A percentile compares a stretch with the other conserved stretches of the same genome.
phyloP scores from a whole-genome alignment of 2,113 vertebrate genomes.

The Daphoenositta chrysoptera region DNA sequence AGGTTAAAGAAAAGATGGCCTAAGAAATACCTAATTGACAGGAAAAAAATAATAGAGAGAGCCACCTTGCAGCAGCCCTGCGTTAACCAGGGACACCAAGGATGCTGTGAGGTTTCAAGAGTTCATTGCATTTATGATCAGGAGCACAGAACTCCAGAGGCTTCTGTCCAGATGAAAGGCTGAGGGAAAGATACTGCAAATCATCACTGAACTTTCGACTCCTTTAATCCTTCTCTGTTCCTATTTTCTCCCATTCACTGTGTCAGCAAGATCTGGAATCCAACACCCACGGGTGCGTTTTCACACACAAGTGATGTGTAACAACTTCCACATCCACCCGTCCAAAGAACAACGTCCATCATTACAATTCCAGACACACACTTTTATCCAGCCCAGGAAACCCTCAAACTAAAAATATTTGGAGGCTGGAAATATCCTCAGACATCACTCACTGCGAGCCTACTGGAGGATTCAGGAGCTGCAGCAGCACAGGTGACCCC shows the following conservation, averaged over 20 bases:
- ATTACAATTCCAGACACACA: not conserved
- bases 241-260: not conserved
- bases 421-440: not conserved
- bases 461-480: not conserved
- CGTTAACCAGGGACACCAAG: not conserved
- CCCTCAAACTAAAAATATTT: not conserved
- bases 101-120: not conserved
- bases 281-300: not conserved
- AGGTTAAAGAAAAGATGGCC: conserved; percentile 57
- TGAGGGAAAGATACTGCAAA: not conserved
- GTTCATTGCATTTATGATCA: not conserved
- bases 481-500: not conserved
- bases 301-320: not conserved
- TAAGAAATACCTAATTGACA: conserved; percentile 51
- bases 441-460: not conserved
- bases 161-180: not conserved
- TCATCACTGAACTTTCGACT: not conserved
- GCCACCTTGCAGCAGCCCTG: not conserved
- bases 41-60: not conserved
- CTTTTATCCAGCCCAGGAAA: not conserved
- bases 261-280: not conserved
- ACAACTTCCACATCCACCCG: not conserved
- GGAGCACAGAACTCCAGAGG: not conserved
- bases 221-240: not conserved
- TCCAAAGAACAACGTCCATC: not conserved